These are phyloP conservation scores for Huso huso DNA, from an alignment of 2,797 vertebrate genomes.

Conservation along the genomic window DNA sequence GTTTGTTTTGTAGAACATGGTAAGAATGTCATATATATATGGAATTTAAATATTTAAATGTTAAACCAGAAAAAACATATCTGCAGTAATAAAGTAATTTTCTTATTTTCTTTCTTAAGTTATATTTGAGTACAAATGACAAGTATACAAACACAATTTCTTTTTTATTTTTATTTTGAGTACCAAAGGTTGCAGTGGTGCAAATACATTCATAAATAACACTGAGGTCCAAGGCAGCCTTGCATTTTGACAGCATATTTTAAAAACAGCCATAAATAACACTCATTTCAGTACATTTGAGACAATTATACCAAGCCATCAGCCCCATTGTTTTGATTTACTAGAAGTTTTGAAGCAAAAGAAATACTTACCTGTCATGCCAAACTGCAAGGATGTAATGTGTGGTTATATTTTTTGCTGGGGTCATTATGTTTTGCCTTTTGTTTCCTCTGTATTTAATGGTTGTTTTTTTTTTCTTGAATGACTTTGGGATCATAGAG, in stretches of 20 bases:
- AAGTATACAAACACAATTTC: too few relatives aligned
- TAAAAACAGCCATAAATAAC: conserved; percentile 51
- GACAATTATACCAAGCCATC: conserved; percentile 42
- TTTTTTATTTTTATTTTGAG: background rate
- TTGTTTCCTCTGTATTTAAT: conserved; percentile 33
- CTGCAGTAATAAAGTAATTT: background rate
- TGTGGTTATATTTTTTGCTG: conserved; percentile 24
- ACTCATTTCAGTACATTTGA: conserved; percentile 36
- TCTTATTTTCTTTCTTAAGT: background rate
- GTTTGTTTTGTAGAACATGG: too few relatives aligned
- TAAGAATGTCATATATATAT: too few relatives aligned
- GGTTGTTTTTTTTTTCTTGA: conserved; percentile 23
- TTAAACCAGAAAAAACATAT: background rate
- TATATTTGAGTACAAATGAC: background rate
- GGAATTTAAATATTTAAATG: background rate
- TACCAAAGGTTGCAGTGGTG: conserved; percentile 24
- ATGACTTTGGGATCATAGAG: conserved; percentile 15
- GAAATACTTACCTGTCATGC: conserved; percentile 36
- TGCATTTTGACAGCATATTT: conserved; percentile 41
- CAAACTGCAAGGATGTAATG: conserved; percentile 28
- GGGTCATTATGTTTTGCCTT: conserved; percentile 28
- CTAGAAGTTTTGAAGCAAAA: conserved; percentile 30
- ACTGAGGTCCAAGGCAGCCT: conserved; percentile 32
- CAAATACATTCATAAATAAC: conserved; percentile 36
- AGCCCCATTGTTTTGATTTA: conserved; percentile 47